phyloP scores from a whole-genome alignment of 2,797 vertebrate genomes.

The Epinephelus awoara region DNA sequence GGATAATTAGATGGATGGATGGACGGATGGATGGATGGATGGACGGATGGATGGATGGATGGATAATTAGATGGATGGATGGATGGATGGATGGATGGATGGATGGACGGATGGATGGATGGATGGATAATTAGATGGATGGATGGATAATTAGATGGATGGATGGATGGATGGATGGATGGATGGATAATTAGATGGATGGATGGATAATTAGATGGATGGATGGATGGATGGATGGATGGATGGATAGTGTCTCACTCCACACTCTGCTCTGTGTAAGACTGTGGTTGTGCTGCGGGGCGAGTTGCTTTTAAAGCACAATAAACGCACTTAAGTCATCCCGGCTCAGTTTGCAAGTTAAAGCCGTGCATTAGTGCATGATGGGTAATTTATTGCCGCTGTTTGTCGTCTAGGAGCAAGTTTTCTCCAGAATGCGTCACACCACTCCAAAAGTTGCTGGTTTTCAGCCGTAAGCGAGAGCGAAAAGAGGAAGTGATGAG shows the following conservation, averaged over 20 bases:
- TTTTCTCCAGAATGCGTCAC: neutral
- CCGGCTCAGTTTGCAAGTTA: neutral
- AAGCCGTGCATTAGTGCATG: neutral
- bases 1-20: too few relatives aligned
- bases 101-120: too few relatives aligned
- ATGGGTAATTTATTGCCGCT: neutral
- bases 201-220: accelerated
- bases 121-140: too few relatives aligned
- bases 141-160: too few relatives aligned
- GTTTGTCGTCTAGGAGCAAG: neutral
- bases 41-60: too few relatives aligned
- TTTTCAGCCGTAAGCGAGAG: neutral
- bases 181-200: too few relatives aligned
- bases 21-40: too few relatives aligned
- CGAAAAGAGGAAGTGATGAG: neutral
- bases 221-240: too few relatives aligned
- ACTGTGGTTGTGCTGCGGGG: neutral
- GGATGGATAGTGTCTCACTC: neutral
- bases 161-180: too few relatives aligned
- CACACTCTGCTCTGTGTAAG: neutral
- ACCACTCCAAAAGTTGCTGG: neutral
- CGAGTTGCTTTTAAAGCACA: neutral
- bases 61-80: too few relatives aligned
- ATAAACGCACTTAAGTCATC: neutral
- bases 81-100: too few relatives aligned